These are phyloP conservation scores for Acanthosepion esculentum DNA, from an alignment of 2,888 invertebrate species.

Conservation along the genomic window DNA sequence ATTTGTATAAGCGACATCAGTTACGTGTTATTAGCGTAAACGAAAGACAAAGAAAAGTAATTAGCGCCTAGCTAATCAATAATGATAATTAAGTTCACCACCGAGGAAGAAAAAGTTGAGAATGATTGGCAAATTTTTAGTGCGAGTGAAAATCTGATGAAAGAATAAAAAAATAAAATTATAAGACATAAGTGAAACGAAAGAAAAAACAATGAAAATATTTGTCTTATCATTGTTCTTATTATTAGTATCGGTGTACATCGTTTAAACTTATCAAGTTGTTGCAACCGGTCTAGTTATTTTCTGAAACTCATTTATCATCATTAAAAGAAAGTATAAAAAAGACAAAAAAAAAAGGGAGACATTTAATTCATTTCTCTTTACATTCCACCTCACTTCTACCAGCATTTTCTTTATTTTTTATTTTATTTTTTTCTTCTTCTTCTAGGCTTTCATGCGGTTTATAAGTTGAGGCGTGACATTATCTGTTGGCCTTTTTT, in stretches of 20 bases:
- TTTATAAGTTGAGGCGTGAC: background rate
- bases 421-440: too few species aligned
- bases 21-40: background rate
- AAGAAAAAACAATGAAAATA: background rate
- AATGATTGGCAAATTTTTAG: background rate
- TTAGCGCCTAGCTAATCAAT: background rate
- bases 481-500: background rate
- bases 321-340: background rate
- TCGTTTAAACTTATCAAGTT: background rate
- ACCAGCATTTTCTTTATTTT: background rate
- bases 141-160: background rate
- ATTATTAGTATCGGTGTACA: background rate
- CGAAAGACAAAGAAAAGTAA: background rate
- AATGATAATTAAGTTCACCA: background rate
- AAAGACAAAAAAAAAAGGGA: background rate
- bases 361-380: too few species aligned
- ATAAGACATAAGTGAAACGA: background rate
- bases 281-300: background rate
- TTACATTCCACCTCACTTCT: background rate
- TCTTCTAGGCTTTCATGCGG: background rate
- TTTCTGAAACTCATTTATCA: background rate
- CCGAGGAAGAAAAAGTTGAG: background rate
- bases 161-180: background rate
- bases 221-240: background rate
- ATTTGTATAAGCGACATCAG: background rate